Evolutionary conservation across 2,888 invertebrate genomes (phyloP).

Genomic region (Stenodera caucasica): DNA sequence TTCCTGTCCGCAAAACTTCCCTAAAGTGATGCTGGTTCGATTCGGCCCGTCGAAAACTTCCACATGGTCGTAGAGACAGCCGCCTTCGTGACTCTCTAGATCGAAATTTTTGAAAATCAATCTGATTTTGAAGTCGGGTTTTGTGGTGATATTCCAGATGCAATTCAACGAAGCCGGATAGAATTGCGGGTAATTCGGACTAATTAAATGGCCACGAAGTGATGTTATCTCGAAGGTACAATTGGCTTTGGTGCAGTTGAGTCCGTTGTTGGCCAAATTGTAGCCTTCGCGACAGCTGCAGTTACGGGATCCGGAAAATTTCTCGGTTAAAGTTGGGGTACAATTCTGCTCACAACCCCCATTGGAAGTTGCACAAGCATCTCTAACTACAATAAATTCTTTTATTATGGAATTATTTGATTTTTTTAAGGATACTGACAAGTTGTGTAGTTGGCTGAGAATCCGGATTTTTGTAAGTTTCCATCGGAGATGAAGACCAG

Average conservation of each 20-base stretch:
- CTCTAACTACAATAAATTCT: slow-evolving; percentile 68
- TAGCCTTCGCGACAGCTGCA: slow-evolving; percentile 95
- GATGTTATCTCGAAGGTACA: slow-evolving; percentile 91
- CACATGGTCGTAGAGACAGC: slow-evolving; percentile 90
- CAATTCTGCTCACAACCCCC: slow-evolving; percentile 98
- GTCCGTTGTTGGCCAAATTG: slow-evolving; percentile 87
- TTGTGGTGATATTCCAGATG: slow-evolving; percentile 94
- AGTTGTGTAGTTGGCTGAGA: slow-evolving; percentile 89
- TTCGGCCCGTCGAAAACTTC: slow-evolving; percentile 90
- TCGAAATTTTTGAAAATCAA: slow-evolving; percentile 90
- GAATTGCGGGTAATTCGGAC: slow-evolving; percentile 93
- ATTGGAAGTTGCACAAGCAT: slow-evolving; percentile 87
- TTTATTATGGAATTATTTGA: background rate
- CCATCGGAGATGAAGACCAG: slow-evolving; percentile 93
- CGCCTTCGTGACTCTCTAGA: slow-evolving; percentile 89
- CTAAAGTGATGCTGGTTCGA: slow-evolving; percentile 76
- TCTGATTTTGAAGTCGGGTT: slow-evolving; percentile 93
- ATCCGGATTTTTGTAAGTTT: slow-evolving; percentile 94
- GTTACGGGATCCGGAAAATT: slow-evolving; percentile 65
- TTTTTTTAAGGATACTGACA: slow-evolving; percentile 56
- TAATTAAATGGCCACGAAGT: slow-evolving; percentile 78
- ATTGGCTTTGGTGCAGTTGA: slow-evolving; percentile 95
- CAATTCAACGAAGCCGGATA: slow-evolving; percentile 90
- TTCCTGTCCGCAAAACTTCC: slow-evolving; percentile 89
- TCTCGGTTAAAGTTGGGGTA: slow-evolving; percentile 78